A percentile compares a stretch with the other conserved stretches of the same genome.
Conservation (phyloP, 2,797 vertebrate species). For the Taenioides sp. region DNA sequence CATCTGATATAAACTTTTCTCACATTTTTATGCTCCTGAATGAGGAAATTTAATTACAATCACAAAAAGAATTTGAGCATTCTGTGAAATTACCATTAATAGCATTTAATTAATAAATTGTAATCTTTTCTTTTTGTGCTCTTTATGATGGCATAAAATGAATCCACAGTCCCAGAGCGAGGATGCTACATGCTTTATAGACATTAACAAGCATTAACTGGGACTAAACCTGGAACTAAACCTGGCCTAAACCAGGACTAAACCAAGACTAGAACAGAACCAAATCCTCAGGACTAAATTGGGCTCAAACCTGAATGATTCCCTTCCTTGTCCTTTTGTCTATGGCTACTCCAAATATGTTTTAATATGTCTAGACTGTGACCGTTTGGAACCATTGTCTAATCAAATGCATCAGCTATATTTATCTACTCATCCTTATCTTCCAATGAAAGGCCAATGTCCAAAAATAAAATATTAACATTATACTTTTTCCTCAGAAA, state of each 20-base stretch:
- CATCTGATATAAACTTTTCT: not conserved
- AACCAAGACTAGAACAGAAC: not conserved
- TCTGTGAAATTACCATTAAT: no score
- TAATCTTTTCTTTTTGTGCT: no score
- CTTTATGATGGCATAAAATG: no score
- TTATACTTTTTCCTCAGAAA: not conserved
- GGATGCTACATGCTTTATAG: no score
- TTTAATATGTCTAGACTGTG: no score
- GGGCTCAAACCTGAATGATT: not conserved
- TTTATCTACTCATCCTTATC: not conserved
- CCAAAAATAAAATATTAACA: not conserved
- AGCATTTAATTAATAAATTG: no score
- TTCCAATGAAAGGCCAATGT: not conserved
- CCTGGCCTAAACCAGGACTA: not conserved
- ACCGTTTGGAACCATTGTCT: constrained; percentile 2
- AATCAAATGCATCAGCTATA: not conserved
- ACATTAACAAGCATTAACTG: no score
- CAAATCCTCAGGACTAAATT: not conserved
- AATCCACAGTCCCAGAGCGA: no score
- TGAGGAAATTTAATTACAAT: not conserved
- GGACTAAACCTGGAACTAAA: no score
- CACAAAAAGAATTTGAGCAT: no score
- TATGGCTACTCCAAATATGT: no score
- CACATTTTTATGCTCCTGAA: not conserved
- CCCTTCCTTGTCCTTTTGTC: no score